Percentiles rank a stretch among this genome's conserved stretches.
phyloP scores from a whole-genome alignment of 2,888 invertebrate genomes.

The Agrotis puta region DNA sequence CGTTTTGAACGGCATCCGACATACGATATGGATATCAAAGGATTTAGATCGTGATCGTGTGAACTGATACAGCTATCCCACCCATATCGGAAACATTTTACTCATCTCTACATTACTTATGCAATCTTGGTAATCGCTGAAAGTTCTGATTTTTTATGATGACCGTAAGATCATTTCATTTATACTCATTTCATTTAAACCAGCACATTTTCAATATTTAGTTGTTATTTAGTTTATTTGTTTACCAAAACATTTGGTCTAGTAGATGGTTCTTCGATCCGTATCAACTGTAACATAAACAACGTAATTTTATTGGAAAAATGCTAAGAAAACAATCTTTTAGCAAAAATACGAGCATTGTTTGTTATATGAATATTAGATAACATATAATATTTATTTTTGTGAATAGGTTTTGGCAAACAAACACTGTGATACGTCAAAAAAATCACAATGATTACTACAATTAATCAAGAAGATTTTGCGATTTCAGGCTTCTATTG shows the following conservation, averaged over 20 bases:
- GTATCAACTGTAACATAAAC: no score
- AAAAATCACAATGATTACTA: no score
- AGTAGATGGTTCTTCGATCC: background rate
- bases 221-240: background rate
- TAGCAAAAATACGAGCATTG: no score
- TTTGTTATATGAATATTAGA: no score
- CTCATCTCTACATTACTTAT: slow-evolving; percentile 37
- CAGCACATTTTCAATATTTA: no score
- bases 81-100: slow-evolving; percentile 9
- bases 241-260: background rate
- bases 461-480: no score
- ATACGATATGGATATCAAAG: slow-evolving; percentile 40
- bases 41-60: slow-evolving; percentile 25
- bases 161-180: background rate
- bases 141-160: background rate
- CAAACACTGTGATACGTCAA: no score
- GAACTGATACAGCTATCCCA: slow-evolving; percentile 18
- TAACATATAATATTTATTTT: no score
- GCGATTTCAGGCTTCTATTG: no score
- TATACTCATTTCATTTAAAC: background rate
- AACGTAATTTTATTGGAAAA: no score
- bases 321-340: no score
- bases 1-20: slow-evolving; percentile 3
- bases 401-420: no score
- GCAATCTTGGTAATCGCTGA: slow-evolving; percentile 6